Evolutionary conservation across 1,140 invertebrate genomes (phyloP), one percentile per base, ranked within the genome.

Genomic region (Hypsibius dujardini): DNA sequence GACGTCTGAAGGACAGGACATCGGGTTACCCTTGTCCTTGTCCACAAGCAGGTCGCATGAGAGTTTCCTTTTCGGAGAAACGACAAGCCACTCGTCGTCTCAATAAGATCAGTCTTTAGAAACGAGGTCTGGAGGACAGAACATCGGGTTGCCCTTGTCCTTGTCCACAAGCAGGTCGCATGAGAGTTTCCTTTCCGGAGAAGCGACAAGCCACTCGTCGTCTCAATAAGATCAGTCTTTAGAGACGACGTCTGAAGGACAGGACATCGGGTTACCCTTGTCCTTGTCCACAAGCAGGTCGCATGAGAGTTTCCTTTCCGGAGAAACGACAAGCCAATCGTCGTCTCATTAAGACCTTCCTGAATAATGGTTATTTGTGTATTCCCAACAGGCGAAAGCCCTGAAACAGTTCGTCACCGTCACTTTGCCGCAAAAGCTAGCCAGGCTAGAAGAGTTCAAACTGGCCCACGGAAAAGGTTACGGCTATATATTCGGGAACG

Each of bases 401-500:
- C 12, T 42, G 12, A 67, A 67, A 42, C 12, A 67, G 45, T 67
- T 67, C 42, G 12, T 12, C 3, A 45, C 62, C 7, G 7, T 42
- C 62, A 67, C 62, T 15, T 67, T 67, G 45, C 62, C 62, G 12
- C 12, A 7, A 12, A 67, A 67, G 42, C 12, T 67, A 42, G 12
- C 3, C 12, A 15, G 42, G 3, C 62, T 67, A 12, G 62, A 67
- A 12, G 62, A 67, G 7, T 67, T 67, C 62, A 12, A 67, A 7
- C 7, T 42, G 3, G 45, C 12, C 12, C 42, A 67, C 62, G 62
- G 62, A 67, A 12, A 67, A 45, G 62, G 62, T 42, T 67, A 67
- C 42, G 62, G 62, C 12, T 67, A 67, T 67, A 67, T 67, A 7
- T 12, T 67, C 45, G 62, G 62, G 62, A 67, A 67, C 42, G 42